Conservation (phyloP, 2,888 invertebrate species). For the Clunio marinus region DNA sequence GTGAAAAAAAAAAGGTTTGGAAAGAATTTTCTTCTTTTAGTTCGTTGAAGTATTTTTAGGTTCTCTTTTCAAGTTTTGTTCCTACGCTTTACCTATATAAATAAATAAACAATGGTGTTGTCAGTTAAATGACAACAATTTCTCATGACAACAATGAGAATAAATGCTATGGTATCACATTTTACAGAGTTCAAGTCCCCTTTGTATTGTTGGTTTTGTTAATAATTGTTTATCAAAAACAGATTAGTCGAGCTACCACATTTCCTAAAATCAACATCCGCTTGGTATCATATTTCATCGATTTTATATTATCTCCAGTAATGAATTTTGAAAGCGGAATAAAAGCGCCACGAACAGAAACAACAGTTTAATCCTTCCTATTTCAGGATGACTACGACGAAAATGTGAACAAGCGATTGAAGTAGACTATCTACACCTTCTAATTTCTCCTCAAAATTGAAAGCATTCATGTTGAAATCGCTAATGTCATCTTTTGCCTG, state of each 20-base stretch:
- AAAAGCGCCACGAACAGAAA: background rate
- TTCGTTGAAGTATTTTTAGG: too few species aligned
- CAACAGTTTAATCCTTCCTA: conserved; percentile 1
- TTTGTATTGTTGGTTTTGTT: too few species aligned
- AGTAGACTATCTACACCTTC: conserved; percentile 4
- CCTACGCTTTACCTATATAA: too few species aligned
- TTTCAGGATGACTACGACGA: background rate
- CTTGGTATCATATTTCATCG: background rate
- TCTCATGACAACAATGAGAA: too few species aligned
- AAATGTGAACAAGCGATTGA: background rate
- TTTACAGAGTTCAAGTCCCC: too few species aligned
- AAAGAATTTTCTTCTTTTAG: too few species aligned
- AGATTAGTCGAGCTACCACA: background rate
- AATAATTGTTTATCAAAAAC: conserved; percentile 13
- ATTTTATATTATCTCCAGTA: conserved; percentile 16
- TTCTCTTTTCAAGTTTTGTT: too few species aligned
- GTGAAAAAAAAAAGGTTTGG: too few species aligned
- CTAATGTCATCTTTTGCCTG: background rate
- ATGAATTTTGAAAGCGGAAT: background rate
- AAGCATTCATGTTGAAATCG: background rate
- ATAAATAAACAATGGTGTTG: too few species aligned
- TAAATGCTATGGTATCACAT: too few species aligned
- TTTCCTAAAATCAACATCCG: conserved; percentile 17
- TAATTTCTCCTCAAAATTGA: background rate
- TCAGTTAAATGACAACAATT: too few species aligned